Evolutionary conservation across 2,113 vertebrate species (phyloP), one percentile per base, ranked within the genome.

Genomic region (Eudorcas thomsonii): DNA sequence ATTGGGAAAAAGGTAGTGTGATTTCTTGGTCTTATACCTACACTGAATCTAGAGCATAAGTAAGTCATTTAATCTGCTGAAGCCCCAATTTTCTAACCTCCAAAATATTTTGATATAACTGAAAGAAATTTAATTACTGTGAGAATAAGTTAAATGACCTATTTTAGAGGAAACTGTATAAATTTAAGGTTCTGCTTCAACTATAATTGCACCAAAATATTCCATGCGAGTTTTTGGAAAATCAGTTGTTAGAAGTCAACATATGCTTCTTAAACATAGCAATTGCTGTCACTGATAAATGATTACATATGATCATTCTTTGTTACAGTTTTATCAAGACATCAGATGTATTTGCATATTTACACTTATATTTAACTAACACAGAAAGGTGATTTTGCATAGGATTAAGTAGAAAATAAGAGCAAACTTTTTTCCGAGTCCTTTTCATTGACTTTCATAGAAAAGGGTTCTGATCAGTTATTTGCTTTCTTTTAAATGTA

Each of bases 141-240:
- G 74, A 77, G 23, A 85, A 78, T 60, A 74, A 86, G 28, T 45
- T 77, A 54, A 94, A 80, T 52, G 50, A 17, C 55, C 2, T n/a
- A 30, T 71, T 36, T 30, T 57, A 94, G 43, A 62, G 30, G 45
- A 86, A 90, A 50, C 19, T 36, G 26, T 13, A 0, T 90, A 86
- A 25, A 78, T 48, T 92, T 91, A 64, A 71, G 33, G 5, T 74
- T 89, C 9, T 71, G 39, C 71, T 90, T 83, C 15, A 67, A 23
- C 39, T 83, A 30, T 74, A n/a, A 45, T 54, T 67, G 17, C 36
- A 87, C n/a, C 39, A 36, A 80, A 74, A 43, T 83, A 93, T 93
- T 97, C 90, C 19, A n/a, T 80, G n/a, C 62, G 14, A n/a, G 71
- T 71, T 97, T 59, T 92, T 95, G 23, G 17, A 52, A 59, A 87